These are phyloP conservation scores for Hyphantria cunea DNA, from an alignment of 1,140 invertebrate species.

Conservation along the genomic window DNA sequence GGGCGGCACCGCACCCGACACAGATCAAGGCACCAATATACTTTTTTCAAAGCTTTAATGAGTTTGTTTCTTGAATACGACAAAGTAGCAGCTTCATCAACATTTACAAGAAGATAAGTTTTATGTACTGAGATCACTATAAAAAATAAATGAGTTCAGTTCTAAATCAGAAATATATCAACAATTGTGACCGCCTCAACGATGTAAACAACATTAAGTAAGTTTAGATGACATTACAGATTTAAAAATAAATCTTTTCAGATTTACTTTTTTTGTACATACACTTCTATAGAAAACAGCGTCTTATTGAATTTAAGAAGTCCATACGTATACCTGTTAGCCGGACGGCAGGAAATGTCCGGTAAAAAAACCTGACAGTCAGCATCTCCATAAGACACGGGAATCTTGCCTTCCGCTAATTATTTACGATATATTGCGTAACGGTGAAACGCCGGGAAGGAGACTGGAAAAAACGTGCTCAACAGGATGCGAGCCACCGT, in stretches of 20 bases:
- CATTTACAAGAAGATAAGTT: background rate
- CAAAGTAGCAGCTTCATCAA: conserved; percentile 26
- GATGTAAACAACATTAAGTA: conserved; percentile 15
- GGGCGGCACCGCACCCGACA: conserved; percentile 36
- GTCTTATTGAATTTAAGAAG: conserved; percentile 36
- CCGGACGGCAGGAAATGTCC: conserved; percentile 62
- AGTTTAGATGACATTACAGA: conserved; percentile 10
- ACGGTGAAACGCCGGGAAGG: conserved; percentile 80
- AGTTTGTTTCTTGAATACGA: conserved; percentile 32
- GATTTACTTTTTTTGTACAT: conserved; percentile 26
- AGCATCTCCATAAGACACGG: conserved; percentile 79
- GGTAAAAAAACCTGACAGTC: conserved; percentile 71
- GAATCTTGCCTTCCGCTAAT: conserved; percentile 80
- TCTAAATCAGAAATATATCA: conserved; percentile 1
- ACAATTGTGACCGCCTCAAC: background rate
- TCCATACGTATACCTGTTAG: conserved; percentile 50
- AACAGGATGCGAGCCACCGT: conserved; percentile 65
- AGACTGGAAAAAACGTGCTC: conserved; percentile 72
- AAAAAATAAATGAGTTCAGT: conserved; percentile 1
- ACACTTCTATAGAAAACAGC: conserved; percentile 29
- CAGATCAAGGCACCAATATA: conserved; percentile 36
- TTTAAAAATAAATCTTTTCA: conserved; percentile 31
- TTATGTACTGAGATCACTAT: background rate
- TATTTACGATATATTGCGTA: conserved; percentile 82
- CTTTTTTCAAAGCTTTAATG: conserved; percentile 38